phyloP scores from a whole-genome alignment of 2,888 invertebrate species.

The Dolomedes plantarius region DNA sequence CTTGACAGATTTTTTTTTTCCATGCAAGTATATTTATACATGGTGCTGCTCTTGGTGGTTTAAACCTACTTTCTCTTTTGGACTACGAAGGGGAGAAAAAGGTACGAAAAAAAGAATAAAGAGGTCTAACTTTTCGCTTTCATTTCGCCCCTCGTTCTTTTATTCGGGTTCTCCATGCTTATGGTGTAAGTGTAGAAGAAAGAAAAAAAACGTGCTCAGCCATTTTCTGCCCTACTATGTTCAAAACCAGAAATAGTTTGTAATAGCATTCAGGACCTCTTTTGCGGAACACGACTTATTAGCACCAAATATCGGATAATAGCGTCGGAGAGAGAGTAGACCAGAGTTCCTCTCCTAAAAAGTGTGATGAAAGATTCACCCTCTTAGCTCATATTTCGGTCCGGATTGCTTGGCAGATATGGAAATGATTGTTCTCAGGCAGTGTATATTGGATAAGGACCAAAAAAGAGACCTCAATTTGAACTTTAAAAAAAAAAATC shows the following conservation, averaged over 20 bases:
- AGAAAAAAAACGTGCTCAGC: conserved; percentile 35
- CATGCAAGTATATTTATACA: conserved; percentile 61
- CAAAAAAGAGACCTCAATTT: no score
- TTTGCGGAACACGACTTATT: conserved; percentile 16
- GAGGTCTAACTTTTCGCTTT: conserved; percentile 48
- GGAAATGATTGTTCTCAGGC: no score
- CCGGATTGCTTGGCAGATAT: no score
- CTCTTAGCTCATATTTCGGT: no score
- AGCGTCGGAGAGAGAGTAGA: neutral
- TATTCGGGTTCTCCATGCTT: conserved; percentile 2
- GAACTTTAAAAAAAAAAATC: no score
- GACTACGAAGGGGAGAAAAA: conserved; percentile 4
- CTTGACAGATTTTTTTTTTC: conserved; percentile 28
- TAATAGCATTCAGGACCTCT: neutral
- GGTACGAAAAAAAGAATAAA: conserved; percentile 19
- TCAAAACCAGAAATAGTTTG: conserved; percentile 18
- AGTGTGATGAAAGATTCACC: no score
- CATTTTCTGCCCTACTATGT: conserved; percentile 32
- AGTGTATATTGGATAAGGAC: no score
- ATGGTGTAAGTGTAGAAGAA: conserved; percentile 17
- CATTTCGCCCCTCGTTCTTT: conserved; percentile 21
- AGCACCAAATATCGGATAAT: conserved; percentile 14
- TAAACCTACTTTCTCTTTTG: conserved; percentile 69
- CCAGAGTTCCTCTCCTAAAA: no score
- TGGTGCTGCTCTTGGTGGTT: conserved; percentile 60